Percentiles rank a stretch among this genome's conserved stretches.
These are phyloP conservation scores for Mythimna lalbum DNA, from an alignment of 2,888 invertebrate genomes.

Conservation along the genomic window DNA sequence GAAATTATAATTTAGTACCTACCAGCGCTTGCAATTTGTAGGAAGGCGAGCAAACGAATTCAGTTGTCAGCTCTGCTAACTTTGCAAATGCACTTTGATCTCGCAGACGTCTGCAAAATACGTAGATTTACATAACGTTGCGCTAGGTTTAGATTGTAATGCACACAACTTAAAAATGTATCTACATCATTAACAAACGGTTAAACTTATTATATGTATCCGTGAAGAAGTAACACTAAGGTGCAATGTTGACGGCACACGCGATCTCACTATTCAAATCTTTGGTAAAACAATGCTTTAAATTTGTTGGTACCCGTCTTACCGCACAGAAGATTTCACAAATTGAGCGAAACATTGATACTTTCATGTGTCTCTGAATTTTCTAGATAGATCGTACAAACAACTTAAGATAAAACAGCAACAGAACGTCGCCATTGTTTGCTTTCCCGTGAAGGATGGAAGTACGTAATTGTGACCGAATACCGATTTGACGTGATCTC, in stretches of 20 bases:
- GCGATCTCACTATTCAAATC: slow-evolving; percentile 21
- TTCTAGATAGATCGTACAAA: slow-evolving; percentile 6
- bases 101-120: slow-evolving; percentile 28
- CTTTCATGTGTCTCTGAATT: slow-evolving; percentile 6
- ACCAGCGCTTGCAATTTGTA: slow-evolving; percentile 14
- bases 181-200: slow-evolving; percentile 11
- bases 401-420: slow-evolving; percentile 16
- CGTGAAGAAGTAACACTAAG: not conserved
- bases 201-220: not conserved
- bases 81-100: slow-evolving; percentile 31
- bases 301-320: slow-evolving; percentile 23
- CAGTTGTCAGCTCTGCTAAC: slow-evolving; percentile 26
- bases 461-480: slow-evolving; percentile 34
- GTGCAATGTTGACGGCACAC: slow-evolving; percentile 3
- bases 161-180: slow-evolving; percentile 10
- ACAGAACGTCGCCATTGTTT: slow-evolving; percentile 21
- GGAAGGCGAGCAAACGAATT: slow-evolving; percentile 32
- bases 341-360: slow-evolving; percentile 25
- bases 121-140: slow-evolving; percentile 11
- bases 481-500: slow-evolving; percentile 8
- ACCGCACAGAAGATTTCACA: slow-evolving; percentile 3
- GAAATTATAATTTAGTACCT: slow-evolving; percentile 18
- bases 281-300: slow-evolving; percentile 13
- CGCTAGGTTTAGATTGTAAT: slow-evolving; percentile 1
- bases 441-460: slow-evolving; percentile 9